Base-by-base conservation (phyloP, 2,797 vertebrate genomes). In the Pyrocephalus nanus region DNA sequence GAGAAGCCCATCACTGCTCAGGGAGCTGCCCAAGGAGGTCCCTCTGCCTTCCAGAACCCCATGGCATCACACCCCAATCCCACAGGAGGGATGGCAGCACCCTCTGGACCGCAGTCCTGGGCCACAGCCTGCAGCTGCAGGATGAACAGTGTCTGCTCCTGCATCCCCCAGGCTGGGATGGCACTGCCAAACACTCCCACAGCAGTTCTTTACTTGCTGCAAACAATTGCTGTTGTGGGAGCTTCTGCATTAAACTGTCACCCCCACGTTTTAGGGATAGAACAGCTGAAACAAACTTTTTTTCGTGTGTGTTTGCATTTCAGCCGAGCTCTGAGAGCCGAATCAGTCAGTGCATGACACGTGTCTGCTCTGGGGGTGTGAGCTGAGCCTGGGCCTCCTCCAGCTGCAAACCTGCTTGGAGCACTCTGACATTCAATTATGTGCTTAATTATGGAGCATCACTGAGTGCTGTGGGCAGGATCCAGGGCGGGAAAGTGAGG, bases 51-150 rank as follows among this genome's bases (percentile, higher is more conserved):
- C n/a, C 62, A 17, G 53, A 51, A 18, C 6, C 38, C 32, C 26
- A n/a, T 4, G 0, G n/a, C 36, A 26, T 11, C 9, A 0, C 9
- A 13, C 32, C 57, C n/a, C 13, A n/a, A 12, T 50, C n/a, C 88
- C 20, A 50, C 1, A 0, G 67, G 20, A 51, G 36, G 70, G 84
- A 14, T 20, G 0, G 12, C 72, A 65, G 70, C 91, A 23, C 20
- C 79, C 57, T 53, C 76, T 60, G 79, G 69, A 29, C 43, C 71
- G n/a, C 51, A 50, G 75, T 71, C 58, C 51, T 7, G 47, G 62
- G 74, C 81, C 62, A 27, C 10, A 3, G 19, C 38, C 88, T 4
- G n/a, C 70, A 43, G 77, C n/a, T 11, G 70, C 89, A 26, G 40
- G 40, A 53, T 0, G 1, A 40, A 47, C 72, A 34, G 55, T 0